Percentiles rank a stretch among this genome's conserved stretches.
These are phyloP conservation scores for Mellilla xanthometata DNA, from an alignment of 2,888 invertebrate genomes.

Conservation along the genomic window DNA sequence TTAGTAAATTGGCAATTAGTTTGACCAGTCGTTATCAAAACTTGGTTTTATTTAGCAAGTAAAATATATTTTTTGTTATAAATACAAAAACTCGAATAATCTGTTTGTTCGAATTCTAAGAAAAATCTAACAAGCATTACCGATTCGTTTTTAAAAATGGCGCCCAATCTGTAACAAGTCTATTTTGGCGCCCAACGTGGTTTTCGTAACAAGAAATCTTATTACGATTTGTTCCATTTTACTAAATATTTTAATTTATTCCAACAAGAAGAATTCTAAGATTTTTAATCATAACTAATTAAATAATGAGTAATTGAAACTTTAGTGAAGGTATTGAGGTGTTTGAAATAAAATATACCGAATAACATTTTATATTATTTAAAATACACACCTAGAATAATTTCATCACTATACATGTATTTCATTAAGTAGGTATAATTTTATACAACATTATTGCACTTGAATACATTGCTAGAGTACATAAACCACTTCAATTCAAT, in stretches of 20 bases:
- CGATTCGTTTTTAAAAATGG: constrained; percentile 3
- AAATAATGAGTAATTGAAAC: too few species aligned
- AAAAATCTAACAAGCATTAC: too few species aligned
- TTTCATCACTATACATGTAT: constrained; percentile 72
- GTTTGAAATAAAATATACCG: constrained; percentile 51
- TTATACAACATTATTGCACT: constrained; percentile 77
- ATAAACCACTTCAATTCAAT: constrained; percentile 14
- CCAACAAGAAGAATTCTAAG: too few species aligned
- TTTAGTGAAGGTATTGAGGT: too few species aligned
- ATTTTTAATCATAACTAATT: too few species aligned
- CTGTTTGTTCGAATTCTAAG: too few species aligned
- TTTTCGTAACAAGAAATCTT: too few species aligned
- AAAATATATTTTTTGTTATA: too few species aligned
- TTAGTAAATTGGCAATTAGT: constrained; percentile 54
- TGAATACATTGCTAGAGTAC: constrained; percentile 62
- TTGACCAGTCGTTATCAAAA: constrained; percentile 3
- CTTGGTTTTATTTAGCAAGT: too few species aligned
- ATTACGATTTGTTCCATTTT: too few species aligned
- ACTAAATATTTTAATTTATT: background rate
- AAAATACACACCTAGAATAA: constrained; percentile 80
- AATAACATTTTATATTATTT: constrained; percentile 80
- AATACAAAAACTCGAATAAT: too few species aligned
- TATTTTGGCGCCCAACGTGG: constrained; percentile 4
- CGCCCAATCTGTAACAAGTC: constrained; percentile 12
- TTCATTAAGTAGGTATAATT: constrained; percentile 48